These are phyloP conservation scores for Meteorus colon DNA, from an alignment of 2,888 invertebrate species.

Conservation along the genomic window DNA sequence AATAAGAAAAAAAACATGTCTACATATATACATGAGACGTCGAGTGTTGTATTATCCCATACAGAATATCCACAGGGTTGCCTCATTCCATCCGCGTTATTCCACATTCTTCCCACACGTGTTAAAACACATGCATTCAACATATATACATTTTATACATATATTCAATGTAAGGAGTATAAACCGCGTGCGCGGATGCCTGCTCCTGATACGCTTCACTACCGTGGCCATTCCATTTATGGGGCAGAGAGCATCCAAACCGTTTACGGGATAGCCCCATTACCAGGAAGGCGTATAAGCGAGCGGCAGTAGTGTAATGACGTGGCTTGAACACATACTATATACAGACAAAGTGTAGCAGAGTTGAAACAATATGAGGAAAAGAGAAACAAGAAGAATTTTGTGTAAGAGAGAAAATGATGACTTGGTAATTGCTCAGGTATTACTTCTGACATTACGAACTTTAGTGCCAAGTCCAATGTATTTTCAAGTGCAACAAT, in stretches of 20 bases:
- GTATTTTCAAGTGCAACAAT: constrained; percentile 13
- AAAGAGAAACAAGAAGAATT: not conserved
- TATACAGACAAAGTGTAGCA: not conserved
- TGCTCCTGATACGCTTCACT: constrained; percentile 63
- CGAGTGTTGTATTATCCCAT: constrained; percentile 19
- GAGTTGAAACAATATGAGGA: not conserved
- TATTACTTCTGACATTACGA: constrained; percentile 17
- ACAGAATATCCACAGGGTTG: constrained; percentile 57
- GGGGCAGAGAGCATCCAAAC: constrained; percentile 67
- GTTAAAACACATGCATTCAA: constrained; percentile 59
- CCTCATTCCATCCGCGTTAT: constrained; percentile 70
- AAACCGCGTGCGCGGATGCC: constrained; percentile 59
- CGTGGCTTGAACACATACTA: constrained; percentile 40
- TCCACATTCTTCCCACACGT: constrained; percentile 72
- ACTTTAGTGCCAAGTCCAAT: constrained; percentile 4
- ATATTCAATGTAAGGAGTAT: constrained; percentile 59
- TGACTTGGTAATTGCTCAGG: constrained; percentile 30
- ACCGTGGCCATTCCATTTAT: constrained; percentile 63
- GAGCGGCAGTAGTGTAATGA: constrained; percentile 41
- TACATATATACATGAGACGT: constrained; percentile 4
- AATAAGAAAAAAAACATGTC: not conserved
- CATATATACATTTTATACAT: constrained; percentile 1
- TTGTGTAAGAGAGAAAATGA: not conserved
- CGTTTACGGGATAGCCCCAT: constrained; percentile 61
- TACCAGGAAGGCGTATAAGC: constrained; percentile 51